Evolutionary conservation across 2,113 vertebrate genomes (phyloP).

Genomic region (Strigops habroptila): DNA sequence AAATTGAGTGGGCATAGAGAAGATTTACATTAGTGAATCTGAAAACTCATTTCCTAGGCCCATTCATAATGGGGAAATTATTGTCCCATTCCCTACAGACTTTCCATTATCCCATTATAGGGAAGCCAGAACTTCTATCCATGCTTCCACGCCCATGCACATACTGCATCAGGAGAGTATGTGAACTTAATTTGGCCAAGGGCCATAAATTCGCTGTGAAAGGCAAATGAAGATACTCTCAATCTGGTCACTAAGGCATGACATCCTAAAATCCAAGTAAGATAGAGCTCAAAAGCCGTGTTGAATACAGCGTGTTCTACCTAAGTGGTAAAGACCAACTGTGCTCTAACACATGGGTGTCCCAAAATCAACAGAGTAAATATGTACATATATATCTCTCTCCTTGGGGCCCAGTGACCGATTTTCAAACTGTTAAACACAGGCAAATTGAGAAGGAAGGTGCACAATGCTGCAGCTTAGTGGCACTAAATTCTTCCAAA

Average conservation of each 20-base stretch:
- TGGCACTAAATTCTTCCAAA: not conserved
- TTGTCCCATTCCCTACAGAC: slow-evolving; percentile 57
- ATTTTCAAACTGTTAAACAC: not conserved
- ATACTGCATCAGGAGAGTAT: slow-evolving; percentile 14
- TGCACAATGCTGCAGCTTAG: not conserved
- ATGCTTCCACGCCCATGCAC: slow-evolving; percentile 37
- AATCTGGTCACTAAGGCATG: slow-evolving; percentile 45
- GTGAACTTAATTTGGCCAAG: not conserved
- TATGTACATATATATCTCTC: not conserved
- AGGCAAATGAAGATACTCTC: slow-evolving; percentile 51
- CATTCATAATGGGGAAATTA: slow-evolving; percentile 65
- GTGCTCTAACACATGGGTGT: not conserved
- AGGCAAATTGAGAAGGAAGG: not conserved
- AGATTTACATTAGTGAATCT: slow-evolving; percentile 56
- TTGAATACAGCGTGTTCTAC: not conserved
- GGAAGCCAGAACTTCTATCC: slow-evolving; percentile 42
- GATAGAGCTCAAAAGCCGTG: not conserved
- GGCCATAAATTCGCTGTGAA: slow-evolving; percentile 46
- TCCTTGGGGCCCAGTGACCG: not conserved
- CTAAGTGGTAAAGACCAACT: not conserved
- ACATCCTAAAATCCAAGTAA: not conserved
- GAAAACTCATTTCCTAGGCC: slow-evolving; percentile 66
- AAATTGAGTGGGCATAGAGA: slow-evolving; percentile 62
- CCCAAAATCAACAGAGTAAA: not conserved
- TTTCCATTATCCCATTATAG: slow-evolving; percentile 43